Conservation (phyloP, 2,797 vertebrate genomes). For the Falco biarmicus region DNA sequence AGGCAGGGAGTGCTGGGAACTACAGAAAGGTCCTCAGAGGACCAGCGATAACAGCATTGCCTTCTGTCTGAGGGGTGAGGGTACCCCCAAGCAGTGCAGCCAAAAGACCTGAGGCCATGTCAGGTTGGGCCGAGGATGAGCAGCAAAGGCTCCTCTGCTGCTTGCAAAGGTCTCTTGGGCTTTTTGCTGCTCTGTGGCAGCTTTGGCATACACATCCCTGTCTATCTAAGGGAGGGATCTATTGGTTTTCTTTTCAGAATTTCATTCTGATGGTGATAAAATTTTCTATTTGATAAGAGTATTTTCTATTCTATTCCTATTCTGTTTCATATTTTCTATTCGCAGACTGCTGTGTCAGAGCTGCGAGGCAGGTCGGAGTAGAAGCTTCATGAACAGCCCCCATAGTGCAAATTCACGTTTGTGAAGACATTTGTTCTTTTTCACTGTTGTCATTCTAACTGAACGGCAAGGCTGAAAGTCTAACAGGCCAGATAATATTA, state of each 20-base stretch:
- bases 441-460: not conserved
- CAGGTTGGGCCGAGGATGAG: not conserved
- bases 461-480: constrained; percentile 12
- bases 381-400: not conserved
- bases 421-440: not conserved
- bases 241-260: not conserved
- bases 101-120: not conserved
- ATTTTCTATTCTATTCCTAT: not conserved
- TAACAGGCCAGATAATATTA: not conserved
- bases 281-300: not conserved
- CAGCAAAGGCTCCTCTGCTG: not conserved
- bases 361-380: not conserved
- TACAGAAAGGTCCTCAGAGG: not conserved
- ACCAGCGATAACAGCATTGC: not conserved
- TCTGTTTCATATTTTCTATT: not conserved
- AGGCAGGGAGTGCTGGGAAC: not conserved
- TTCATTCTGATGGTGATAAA: not conserved
- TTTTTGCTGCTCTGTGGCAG: not conserved
- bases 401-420: not conserved
- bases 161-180: not conserved
- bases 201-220: not conserved
- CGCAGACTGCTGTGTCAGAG: not conserved
- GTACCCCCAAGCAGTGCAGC: not conserved
- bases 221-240: not conserved
- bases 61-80: not conserved